Conservation (phyloP, 2,797 vertebrate genomes). For the Tokudaia muenninki region DNA sequence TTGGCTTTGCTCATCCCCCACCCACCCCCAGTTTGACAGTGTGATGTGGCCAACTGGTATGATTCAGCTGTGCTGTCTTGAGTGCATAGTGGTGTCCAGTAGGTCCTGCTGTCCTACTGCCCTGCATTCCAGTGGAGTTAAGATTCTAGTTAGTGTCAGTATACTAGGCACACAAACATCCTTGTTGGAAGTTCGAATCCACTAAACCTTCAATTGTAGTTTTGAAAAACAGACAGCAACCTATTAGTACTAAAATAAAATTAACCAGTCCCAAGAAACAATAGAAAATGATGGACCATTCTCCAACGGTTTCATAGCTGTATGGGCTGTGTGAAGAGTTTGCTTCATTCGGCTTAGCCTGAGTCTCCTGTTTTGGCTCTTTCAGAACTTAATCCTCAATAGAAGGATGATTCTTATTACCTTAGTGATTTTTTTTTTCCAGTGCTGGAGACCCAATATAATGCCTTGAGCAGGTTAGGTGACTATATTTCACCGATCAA, state of each 20-base stretch:
- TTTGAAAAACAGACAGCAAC: conserved; percentile 72
- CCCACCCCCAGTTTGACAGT: not conserved
- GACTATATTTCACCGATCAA: not conserved
- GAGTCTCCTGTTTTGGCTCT: conserved; percentile 29
- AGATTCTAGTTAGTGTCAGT: not conserved
- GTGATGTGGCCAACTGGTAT: not conserved
- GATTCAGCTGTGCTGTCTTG: not conserved
- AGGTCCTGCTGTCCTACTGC: not conserved
- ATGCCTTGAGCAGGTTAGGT: not conserved
- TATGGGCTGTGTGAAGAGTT: conserved; percentile 14
- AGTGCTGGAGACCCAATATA: not conserved
- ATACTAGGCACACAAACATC: not conserved
- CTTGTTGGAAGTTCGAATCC: conserved; percentile 53
- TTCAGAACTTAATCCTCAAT: conserved; percentile 24
- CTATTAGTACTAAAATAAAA: conserved; percentile 55
- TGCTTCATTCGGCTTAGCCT: not conserved
- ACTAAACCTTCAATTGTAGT: conserved; percentile 63
- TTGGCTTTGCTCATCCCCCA: not conserved
- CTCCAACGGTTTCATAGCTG: not conserved
- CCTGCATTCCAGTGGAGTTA: not conserved
- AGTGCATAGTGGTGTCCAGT: not conserved
- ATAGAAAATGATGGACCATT: conserved; percentile 18
- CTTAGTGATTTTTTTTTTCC: not conserved
- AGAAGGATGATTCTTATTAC: conserved; percentile 46
- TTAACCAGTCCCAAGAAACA: conserved; percentile 69